Evolutionary conservation across 2,888 invertebrate species (phyloP).

Genomic region (Aelia acuminata): DNA sequence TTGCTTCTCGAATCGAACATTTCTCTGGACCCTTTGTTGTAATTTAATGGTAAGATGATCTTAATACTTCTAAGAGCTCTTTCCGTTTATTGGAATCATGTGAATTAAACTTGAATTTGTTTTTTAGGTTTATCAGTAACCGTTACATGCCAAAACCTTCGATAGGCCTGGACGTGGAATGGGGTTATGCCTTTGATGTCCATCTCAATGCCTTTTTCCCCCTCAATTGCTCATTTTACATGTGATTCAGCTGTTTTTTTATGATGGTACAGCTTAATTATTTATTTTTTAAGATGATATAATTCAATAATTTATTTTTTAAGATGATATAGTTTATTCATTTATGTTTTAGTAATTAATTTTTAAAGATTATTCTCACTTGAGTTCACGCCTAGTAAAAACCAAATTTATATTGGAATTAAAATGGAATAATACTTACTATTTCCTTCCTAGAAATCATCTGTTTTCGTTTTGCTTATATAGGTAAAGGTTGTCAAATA

Average conservation of each 20-base stretch:
- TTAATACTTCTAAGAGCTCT: background rate
- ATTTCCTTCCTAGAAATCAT: too few species aligned
- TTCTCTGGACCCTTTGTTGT: constrained; percentile 89
- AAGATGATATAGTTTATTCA: too few species aligned
- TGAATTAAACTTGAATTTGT: background rate
- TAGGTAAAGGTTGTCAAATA: too few species aligned
- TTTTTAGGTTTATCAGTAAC: constrained; percentile 83
- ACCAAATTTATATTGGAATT: too few species aligned
- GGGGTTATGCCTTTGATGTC: constrained; percentile 99
- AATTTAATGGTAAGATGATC: constrained; percentile 69
- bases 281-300: too few species aligned
- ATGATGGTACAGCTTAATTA: constrained; percentile 76
- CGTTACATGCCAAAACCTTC: constrained; percentile 79
- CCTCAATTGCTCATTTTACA: constrained; percentile 93
- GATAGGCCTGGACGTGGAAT: constrained; percentile 89
- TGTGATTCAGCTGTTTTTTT: constrained; percentile 91
- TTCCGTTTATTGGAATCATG: background rate
- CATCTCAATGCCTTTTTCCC: constrained; percentile 99
- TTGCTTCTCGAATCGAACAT: too few species aligned
- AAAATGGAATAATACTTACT: too few species aligned
- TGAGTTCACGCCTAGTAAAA: too few species aligned
- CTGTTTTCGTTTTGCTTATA: too few species aligned
- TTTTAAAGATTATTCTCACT: too few species aligned
- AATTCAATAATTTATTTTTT: too few species aligned
- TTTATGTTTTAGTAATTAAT: too few species aligned